A percentile compares a stretch with the other conserved stretches of the same genome.
These are phyloP conservation scores for Quadroppia sp. DNA, from an alignment of 2,888 invertebrate species.

Conservation along the genomic window DNA sequence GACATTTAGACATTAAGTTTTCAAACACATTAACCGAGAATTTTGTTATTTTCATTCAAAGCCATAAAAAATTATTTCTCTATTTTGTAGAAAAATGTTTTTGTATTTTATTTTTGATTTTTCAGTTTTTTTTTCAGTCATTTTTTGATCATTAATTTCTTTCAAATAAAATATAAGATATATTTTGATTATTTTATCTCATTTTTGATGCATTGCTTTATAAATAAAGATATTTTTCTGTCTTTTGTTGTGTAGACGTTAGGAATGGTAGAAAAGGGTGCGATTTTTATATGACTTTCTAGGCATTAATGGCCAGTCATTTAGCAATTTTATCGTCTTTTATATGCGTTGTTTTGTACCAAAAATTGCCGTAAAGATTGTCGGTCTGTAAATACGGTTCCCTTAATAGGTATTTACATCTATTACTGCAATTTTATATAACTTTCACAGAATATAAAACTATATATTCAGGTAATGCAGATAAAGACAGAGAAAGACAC, in stretches of 20 bases:
- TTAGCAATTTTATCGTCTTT: slow-evolving; percentile 27
- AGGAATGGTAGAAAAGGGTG: neutral
- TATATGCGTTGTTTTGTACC: neutral
- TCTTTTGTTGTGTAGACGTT: no score
- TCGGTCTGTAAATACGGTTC: slow-evolving; percentile 11
- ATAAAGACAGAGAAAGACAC: neutral
- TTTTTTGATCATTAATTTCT: slow-evolving; percentile 29
- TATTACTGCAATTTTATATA: slow-evolving; percentile 22
- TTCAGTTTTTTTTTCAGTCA: no score
- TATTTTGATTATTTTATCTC: slow-evolving; percentile 30
- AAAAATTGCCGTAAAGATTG: slow-evolving; percentile 32
- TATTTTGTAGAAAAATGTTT: neutral
- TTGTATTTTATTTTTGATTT: no score
- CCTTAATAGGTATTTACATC: slow-evolving; percentile 26
- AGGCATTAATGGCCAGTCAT: neutral
- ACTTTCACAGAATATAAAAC: neutral
- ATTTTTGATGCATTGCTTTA: neutral
- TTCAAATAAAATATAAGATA: neutral
- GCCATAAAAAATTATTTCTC: slow-evolving; percentile 10
- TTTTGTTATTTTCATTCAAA: slow-evolving; percentile 31
- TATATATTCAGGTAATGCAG: slow-evolving; percentile 33
- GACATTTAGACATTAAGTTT: slow-evolving; percentile 26
- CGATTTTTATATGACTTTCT: slow-evolving; percentile 27
- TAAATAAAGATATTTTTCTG: neutral
- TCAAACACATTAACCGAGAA: slow-evolving; percentile 20